A percentile compares a stretch with the other conserved stretches of the same genome.
These are phyloP conservation scores for Tholera decimalis DNA, from an alignment of 2,888 invertebrate genomes.

Conservation along the genomic window DNA sequence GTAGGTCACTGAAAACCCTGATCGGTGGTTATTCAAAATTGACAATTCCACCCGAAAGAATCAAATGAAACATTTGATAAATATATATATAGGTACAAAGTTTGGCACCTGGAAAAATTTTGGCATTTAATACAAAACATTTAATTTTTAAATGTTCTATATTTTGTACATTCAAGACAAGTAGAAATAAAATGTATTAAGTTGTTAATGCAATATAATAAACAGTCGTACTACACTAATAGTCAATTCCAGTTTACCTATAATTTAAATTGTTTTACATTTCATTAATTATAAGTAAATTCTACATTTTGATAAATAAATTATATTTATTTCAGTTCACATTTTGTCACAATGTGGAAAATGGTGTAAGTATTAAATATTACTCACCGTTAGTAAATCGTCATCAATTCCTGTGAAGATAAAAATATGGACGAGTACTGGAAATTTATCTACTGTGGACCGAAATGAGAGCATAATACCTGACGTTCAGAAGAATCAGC, in stretches of 20 bases:
- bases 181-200: slow-evolving; percentile 5
- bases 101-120: no score
- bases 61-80: slow-evolving; percentile 14
- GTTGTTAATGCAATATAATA: slow-evolving; percentile 6
- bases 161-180: not conserved
- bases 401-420: slow-evolving; percentile 90
- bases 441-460: slow-evolving; percentile 31
- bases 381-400: slow-evolving; percentile 79
- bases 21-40: slow-evolving; percentile 43
- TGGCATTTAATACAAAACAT: slow-evolving; percentile 14
- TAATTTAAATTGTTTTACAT: slow-evolving; percentile 34
- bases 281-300: slow-evolving; percentile 14
- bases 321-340: slow-evolving; percentile 69
- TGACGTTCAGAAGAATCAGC: slow-evolving; percentile 29
- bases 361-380: slow-evolving; percentile 78
- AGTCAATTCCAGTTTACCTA: slow-evolving; percentile 63
- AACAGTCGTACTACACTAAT: slow-evolving; percentile 33
- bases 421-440: slow-evolving; percentile 86
- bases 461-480: slow-evolving; percentile 26
- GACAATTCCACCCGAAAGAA: slow-evolving; percentile 38
- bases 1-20: slow-evolving; percentile 27
- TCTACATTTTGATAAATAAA: slow-evolving; percentile 37
- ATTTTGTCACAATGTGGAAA: slow-evolving; percentile 90
- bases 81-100: slow-evolving; percentile 48
- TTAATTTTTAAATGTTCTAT: not conserved